A percentile compares a stretch with the other conserved stretches of the same genome.
These are phyloP conservation scores for Rhopalosiphum padi DNA, from an alignment of 1,140 invertebrate species.

Conservation along the genomic window DNA sequence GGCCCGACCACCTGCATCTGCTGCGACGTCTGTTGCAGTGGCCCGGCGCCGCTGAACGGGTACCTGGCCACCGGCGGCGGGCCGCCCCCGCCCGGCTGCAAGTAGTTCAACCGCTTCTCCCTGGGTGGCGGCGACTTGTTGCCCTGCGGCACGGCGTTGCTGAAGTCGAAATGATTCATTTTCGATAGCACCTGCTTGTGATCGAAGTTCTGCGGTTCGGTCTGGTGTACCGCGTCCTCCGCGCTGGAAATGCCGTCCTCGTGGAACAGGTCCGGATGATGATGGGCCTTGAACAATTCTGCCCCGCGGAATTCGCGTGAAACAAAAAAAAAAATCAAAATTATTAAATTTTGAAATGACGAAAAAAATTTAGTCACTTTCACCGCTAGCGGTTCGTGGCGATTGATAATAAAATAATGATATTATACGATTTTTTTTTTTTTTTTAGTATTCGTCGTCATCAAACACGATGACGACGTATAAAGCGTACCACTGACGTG, in stretches of 20 bases:
- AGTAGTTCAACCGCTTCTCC: slow-evolving; percentile 39
- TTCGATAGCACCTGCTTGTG: slow-evolving; percentile 50
- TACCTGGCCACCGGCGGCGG: not conserved
- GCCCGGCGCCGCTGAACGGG: not conserved
- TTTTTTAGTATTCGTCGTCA: not conserved
- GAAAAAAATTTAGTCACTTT: slow-evolving; percentile 20
- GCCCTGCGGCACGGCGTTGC: slow-evolving; percentile 17
- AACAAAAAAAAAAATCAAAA: not conserved
- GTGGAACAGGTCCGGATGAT: not conserved
- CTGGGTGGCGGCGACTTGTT: not conserved
- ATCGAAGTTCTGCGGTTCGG: slow-evolving; percentile 45
- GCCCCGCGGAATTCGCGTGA: not conserved
- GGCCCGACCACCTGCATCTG: not conserved
- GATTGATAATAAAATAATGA: not conserved
- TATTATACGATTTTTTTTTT: not conserved
- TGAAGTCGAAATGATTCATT: slow-evolving; percentile 56
- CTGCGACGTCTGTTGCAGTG: not conserved
- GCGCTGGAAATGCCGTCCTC: slow-evolving; percentile 37
- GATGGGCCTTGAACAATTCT: not conserved
- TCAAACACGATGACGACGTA: slow-evolving; percentile 4
- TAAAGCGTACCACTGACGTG: not conserved
- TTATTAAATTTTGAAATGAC: not conserved
- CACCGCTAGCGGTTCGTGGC: not conserved
- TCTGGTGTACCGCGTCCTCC: not conserved
- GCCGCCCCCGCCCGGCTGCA: not conserved